Evolutionary conservation across 2,113 vertebrate species (phyloP).

Genomic region (Apodemus speciosus): DNA sequence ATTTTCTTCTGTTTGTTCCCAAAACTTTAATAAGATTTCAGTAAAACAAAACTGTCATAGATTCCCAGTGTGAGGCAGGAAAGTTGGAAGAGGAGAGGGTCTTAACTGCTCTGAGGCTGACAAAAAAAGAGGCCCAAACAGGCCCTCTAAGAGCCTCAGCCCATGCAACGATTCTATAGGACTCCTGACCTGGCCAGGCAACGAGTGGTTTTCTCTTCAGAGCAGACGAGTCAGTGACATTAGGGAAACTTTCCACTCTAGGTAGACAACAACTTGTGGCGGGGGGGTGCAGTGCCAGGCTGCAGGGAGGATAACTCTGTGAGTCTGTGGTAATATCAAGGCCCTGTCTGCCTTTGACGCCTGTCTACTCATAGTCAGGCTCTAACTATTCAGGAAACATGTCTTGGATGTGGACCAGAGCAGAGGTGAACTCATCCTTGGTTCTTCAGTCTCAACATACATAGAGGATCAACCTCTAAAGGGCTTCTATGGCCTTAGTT

Average conservation of each 20-base stretch:
- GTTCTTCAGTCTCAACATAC: background rate
- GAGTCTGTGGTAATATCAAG: background rate
- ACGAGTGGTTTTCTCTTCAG: background rate
- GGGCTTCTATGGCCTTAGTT: background rate
- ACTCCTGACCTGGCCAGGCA: background rate
- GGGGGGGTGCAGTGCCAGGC: background rate
- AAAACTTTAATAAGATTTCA: slow-evolving; percentile 3
- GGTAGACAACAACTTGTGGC: background rate
- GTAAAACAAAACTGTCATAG: background rate
- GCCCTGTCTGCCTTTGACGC: background rate
- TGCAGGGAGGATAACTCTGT: background rate
- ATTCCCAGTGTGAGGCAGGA: background rate
- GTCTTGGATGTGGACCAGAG: background rate
- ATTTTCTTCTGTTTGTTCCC: background rate
- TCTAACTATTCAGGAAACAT: background rate
- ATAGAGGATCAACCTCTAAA: background rate
- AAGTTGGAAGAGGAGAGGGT: background rate
- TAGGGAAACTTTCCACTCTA: background rate
- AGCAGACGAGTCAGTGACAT: background rate
- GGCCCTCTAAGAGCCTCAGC: background rate
- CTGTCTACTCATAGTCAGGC: background rate
- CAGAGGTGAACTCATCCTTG: background rate
- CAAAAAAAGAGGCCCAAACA: background rate
- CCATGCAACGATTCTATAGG: background rate
- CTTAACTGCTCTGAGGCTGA: background rate